Evolutionary conservation across 2,888 invertebrate genomes (phyloP), one percentile per base, ranked within the genome.

Genomic region (Eurytoma californica): DNA sequence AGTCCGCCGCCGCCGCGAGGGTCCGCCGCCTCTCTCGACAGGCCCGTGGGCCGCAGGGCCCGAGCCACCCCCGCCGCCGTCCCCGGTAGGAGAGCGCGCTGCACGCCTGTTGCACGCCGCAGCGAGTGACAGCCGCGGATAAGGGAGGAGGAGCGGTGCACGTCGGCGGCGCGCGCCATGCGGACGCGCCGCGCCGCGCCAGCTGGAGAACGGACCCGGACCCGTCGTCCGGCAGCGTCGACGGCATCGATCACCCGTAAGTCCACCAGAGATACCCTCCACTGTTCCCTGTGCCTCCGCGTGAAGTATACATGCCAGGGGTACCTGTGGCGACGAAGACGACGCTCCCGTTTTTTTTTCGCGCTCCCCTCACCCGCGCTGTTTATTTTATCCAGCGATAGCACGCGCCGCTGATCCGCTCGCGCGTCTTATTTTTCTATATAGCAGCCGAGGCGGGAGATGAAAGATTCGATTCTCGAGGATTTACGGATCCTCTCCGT

Each of bases 131-230:
- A 24, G 24, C 24, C 24, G 24, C 16, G 16, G 16, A n/a, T 55
- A 55, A 4, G 18, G 3, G n/a, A 55, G n/a, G 18, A 2, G 39
- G 51, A n/a, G 30, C 9, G 39, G 39, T n/a, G 28, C 30, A 16
- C 57, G 53, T 28, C 13, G 47, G 57, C 39, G 39, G 47, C 39
- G 24, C 66, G 65, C 65, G 66, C 73, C 73, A 73, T 66, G 73
- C 73, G 66, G 73, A 60, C 60, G 51, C 66, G 74, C n/a, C 67
- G 58, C 51, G 18, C 1, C 51, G 30, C 60, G 30, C 20, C 49
- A 60, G 55, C 63, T 67, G 74, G 74, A 75, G 74, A 75, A 75
- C 74, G n/a, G 20, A 28, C 49, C 20, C 24, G 53, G 28, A 39
- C 39, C 39, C 39, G 24, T 18, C 3, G 18, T 16, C 16, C 51